These are phyloP conservation scores for Drosophila bocqueti DNA, from an alignment of 1,140 invertebrate genomes.

Conservation along the genomic window DNA sequence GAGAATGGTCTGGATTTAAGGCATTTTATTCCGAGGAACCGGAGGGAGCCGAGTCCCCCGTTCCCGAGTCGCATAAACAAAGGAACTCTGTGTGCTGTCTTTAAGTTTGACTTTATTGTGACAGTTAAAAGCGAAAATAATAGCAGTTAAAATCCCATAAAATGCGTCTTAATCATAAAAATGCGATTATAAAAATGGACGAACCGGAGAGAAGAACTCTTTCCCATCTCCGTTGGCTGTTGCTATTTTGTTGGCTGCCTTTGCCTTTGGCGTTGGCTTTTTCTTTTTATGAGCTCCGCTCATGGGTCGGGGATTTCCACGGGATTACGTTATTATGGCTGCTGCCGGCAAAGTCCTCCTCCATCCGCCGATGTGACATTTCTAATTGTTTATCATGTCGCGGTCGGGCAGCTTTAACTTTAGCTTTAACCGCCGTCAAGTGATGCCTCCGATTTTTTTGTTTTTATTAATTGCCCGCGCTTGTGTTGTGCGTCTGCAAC, in stretches of 20 bases:
- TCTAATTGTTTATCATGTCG: constrained; percentile 74
- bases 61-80: constrained; percentile 64
- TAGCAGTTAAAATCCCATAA: constrained; percentile 84
- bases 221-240: constrained; percentile 54
- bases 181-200: constrained; percentile 84
- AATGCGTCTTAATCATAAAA: constrained; percentile 84
- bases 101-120: constrained; percentile 84
- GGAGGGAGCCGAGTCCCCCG: constrained; percentile 13
- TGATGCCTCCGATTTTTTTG: constrained; percentile 36
- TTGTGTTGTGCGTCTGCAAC: constrained; percentile 66
- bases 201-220: constrained; percentile 59
- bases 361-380: constrained; percentile 48
- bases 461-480: constrained; percentile 73
- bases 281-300: constrained; percentile 76
- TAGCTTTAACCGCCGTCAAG: constrained; percentile 21
- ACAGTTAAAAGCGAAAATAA: constrained; percentile 84
- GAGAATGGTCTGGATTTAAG: constrained; percentile 22
- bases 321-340: constrained; percentile 67
- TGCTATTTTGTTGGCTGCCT: constrained; percentile 62
- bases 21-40: constrained; percentile 18
- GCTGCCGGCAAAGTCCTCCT: constrained; percentile 6
- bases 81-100: constrained; percentile 70
- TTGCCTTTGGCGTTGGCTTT: constrained; percentile 61
- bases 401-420: constrained; percentile 42
- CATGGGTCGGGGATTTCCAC: constrained; percentile 47